Evolutionary conservation across 2,797 vertebrate genomes (phyloP), one percentile per base, ranked within the genome.

Genomic region (Molossus molossus): DNA sequence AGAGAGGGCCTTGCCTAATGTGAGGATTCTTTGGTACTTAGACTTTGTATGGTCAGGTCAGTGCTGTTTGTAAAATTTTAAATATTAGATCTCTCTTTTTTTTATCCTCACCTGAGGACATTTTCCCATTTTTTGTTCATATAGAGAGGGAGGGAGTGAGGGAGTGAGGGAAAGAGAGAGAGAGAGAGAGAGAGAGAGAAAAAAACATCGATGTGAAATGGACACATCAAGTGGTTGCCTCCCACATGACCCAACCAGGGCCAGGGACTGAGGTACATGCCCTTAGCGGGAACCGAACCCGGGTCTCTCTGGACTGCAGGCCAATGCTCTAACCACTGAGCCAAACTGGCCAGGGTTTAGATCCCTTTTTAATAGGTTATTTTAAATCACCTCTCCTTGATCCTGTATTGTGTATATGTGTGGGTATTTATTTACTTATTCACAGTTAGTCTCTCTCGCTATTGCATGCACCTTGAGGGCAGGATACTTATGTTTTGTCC

Each of bases 301-400:
- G 33, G 33, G 33, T 33, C 33, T 33, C 33, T 33, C 33, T 33
- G 33, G 33, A 33, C 33, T 33, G 33, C 33, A 33, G 33, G 33
- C 33, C 33, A 33, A 33, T 33, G 33, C 33, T 33, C 33, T 33
- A 33, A 33, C 33, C 33, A 33, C 33, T 33, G 33, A 33, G 33
- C 33, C 33, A 33, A 33, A 33, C 33, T 33, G 33, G 33, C 33
- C 33, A 33, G 33, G 33, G 33, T 73, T 87, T 62, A 75, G 18
- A 87, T 50, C 12, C 50, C 18, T 60, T 73, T 50, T 75, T 23
- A 60, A 73, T 60, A 60, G 37, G 57, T 65, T 25, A 21, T 57
- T 90, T 90, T 87, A 73, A 83, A 70, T 75, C 58, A 64, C 27
- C 79, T 85, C 45, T 69, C 18, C 18, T 80, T 81, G 53, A 53